Percentiles rank a stretch among this genome's conserved stretches.
phyloP scores from a whole-genome alignment of 2,888 invertebrate genomes.

The Nomada flava region DNA sequence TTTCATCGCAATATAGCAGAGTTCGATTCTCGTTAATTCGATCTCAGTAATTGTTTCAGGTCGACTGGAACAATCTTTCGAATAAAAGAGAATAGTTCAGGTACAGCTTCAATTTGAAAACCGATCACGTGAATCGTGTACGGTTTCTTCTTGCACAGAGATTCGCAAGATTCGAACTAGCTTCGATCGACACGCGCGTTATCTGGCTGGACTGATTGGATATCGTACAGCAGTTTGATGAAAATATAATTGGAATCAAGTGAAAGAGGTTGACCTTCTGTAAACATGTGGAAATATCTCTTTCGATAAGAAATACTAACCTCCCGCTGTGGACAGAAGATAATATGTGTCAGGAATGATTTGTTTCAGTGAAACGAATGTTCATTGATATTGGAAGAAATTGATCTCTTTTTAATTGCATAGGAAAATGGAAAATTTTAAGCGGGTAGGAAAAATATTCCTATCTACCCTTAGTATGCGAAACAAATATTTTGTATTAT shows the following conservation, averaged over 20 bases:
- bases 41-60: not conserved
- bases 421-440: too few species aligned
- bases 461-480: too few species aligned
- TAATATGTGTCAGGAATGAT: not conserved
- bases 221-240: conserved; percentile 55
- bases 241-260: conserved; percentile 61
- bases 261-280: not conserved
- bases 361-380: not conserved
- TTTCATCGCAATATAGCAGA: conserved; percentile 13
- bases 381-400: too few species aligned
- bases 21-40: not conserved
- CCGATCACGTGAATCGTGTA: not conserved
- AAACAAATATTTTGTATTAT: too few species aligned
- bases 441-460: too few species aligned
- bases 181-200: conserved; percentile 21
- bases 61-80: conserved; percentile 16
- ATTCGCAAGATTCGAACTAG: conserved; percentile 9
- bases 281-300: conserved; percentile 24
- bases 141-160: not conserved
- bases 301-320: not conserved
- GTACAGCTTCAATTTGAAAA: conserved; percentile 22
- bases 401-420: too few species aligned
- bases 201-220: conserved; percentile 41
- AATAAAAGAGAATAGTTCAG: not conserved
- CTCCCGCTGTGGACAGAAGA: not conserved